Percentiles rank a stretch among this genome's conserved stretches.
phyloP scores from a whole-genome alignment of 2,888 invertebrate species.

The Mythimna ferrago region DNA sequence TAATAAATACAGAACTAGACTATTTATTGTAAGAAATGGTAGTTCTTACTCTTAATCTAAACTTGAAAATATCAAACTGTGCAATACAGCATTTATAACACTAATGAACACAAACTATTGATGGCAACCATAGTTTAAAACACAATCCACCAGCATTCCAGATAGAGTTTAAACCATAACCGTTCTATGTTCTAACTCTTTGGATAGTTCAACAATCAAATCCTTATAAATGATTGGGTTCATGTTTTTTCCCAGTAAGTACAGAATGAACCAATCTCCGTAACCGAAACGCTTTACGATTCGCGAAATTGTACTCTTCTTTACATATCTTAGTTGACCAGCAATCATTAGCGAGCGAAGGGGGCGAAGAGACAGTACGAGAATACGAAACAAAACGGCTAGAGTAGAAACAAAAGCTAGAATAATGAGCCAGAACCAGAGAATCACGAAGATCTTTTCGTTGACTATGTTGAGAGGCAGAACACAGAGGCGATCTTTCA shows the following conservation, averaged over 20 bases:
- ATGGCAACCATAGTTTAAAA: neutral
- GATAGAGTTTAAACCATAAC: slow-evolving; percentile 71
- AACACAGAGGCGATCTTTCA: slow-evolving; percentile 93
- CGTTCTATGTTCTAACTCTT: slow-evolving; percentile 79
- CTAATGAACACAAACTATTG: slow-evolving; percentile 15
- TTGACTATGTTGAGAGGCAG: slow-evolving; percentile 95
- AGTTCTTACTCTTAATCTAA: neutral
- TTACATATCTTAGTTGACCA: slow-evolving; percentile 90
- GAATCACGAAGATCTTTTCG: slow-evolving; percentile 94
- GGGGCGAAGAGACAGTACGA: slow-evolving; percentile 89
- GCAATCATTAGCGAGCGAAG: slow-evolving; percentile 91
- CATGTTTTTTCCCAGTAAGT: slow-evolving; percentile 94
- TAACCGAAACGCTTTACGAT: slow-evolving; percentile 90
- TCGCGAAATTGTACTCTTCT: slow-evolving; percentile 87
- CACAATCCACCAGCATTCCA: slow-evolving; percentile 33
- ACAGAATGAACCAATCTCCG: slow-evolving; percentile 95
- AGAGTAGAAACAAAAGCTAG: slow-evolving; percentile 91
- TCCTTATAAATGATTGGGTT: slow-evolving; percentile 93
- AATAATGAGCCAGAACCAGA: slow-evolving; percentile 94
- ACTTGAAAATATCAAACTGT: neutral
- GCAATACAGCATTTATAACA: slow-evolving; percentile 1
- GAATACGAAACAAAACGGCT: slow-evolving; percentile 92
- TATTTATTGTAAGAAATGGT: neutral
- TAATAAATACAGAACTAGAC: neutral
- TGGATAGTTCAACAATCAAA: slow-evolving; percentile 89